Conservation (phyloP, 2,113 vertebrate genomes). For the Siniperca knerii region DNA sequence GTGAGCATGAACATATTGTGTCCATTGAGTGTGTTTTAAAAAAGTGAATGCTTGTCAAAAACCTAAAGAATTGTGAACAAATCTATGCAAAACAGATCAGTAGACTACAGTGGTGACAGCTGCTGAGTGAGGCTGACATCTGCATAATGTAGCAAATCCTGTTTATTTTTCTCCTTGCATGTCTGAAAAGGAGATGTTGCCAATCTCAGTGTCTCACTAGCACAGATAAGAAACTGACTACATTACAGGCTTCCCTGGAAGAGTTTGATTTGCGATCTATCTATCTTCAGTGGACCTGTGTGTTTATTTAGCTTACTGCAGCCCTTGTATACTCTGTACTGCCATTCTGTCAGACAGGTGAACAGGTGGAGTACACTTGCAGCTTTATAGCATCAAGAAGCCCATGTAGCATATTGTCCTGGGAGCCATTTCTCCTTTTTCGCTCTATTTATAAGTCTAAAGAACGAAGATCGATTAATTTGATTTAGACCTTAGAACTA, state of each 20-base stretch:
- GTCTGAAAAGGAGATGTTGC: not conserved
- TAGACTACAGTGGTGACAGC: not conserved
- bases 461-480: not conserved
- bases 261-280: not conserved
- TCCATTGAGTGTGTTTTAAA: not conserved
- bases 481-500: not conserved
- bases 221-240: not conserved
- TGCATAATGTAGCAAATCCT: slow-evolving; percentile 13
- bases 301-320: slow-evolving; percentile 18
- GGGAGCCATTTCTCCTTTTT: not conserved
- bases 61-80: not conserved
- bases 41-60: not conserved
- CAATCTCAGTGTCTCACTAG: not conserved
- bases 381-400: slow-evolving; percentile 1
- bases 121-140: not conserved
- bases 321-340: not conserved
- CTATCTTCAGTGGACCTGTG: not conserved
- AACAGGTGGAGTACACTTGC: not conserved
- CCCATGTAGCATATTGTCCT: not conserved
- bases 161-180: not conserved
- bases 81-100: slow-evolving; percentile 8
- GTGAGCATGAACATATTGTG: not conserved
- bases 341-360: not conserved
- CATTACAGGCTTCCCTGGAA: not conserved
- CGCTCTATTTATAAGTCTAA: not conserved